Base-by-base conservation (phyloP, 2,113 vertebrate genomes). In the Bolborhynchus lineola region DNA sequence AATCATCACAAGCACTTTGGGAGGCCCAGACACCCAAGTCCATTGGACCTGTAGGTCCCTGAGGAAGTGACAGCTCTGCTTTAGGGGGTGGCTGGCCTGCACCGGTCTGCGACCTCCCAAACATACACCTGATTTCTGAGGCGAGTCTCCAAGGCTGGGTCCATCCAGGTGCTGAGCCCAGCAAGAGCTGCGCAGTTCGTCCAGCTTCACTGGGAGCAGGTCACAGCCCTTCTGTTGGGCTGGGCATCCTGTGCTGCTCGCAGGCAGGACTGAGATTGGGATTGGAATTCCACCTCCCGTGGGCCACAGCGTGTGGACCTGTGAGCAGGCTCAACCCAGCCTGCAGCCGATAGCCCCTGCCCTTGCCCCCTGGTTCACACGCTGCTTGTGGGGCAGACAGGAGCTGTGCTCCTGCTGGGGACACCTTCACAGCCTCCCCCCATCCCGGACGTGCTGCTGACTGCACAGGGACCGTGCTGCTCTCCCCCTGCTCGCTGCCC, bases 311-410 rank as follows among this genome's bases (percentile, higher is more conserved):
- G 26, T 7, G 0, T 35, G 53, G 24, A 7, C 2, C 1, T 21
- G 31, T 25, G 46, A 74, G 19, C 50, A 64, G 72, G 13, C 31
- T 74, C 72, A 92, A n/a, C 21, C 41, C 91, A 80, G 20, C 23
- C 18, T 0, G 0, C 49, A 19, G 18, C 28, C 1, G 3, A 3
- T 4, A 52, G 19, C 49, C 21, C 23, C 24, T 77, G 77, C 13
- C 46, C 5, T 47, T 4, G 2, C 46, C 69, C 28, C 25, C 78
- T 24, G 1, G 1, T 24, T 49, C 24, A 25, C 1, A 11, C 7
- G 2, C 35, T 11, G 31, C 33, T 44, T 0, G 0, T 16, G 42
- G 12, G 15, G 81, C 37, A 55, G 35, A 44, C 0, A 3, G 37
- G n/a, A 44, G 4, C 26, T 26, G 15, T 82, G 35, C 23, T 78